phyloP scores from a whole-genome alignment of 2,888 invertebrate species.

The Philhelius pedissequus region DNA sequence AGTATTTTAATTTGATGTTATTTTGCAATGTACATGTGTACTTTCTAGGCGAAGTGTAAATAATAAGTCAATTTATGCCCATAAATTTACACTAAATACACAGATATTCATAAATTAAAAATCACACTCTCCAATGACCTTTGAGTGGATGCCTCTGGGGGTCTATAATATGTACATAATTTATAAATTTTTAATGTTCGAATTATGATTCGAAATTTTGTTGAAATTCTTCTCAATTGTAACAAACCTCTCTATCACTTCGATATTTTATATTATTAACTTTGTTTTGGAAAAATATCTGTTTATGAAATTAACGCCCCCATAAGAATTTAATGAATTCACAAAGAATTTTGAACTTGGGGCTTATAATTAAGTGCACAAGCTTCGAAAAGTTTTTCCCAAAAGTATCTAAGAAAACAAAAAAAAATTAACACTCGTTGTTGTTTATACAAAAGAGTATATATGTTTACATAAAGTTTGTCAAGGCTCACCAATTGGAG shows the following conservation, averaged over 20 bases:
- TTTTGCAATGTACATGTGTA: too few relatives aligned
- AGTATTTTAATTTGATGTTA: too few relatives aligned
- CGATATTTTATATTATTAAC: not conserved
- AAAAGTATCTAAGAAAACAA: too few relatives aligned
- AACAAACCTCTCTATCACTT: not conserved
- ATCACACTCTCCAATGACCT: not conserved
- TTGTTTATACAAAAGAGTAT: not conserved
- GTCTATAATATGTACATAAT: not conserved
- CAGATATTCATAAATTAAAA: not conserved
- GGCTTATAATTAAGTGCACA: slow-evolving; percentile 19
- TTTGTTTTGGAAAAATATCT: not conserved
- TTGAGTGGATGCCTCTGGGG: not conserved
- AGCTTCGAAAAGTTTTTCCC: not conserved
- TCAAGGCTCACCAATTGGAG: not conserved
- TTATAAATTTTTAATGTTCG: not conserved
- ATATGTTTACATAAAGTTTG: slow-evolving; percentile 8
- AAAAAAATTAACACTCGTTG: not conserved
- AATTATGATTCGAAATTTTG: not conserved
- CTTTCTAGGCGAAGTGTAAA: not conserved
- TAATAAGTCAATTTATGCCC: not conserved
- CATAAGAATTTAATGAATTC: slow-evolving; percentile 13
- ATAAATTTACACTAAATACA: not conserved
- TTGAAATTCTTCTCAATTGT: not conserved
- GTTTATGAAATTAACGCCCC: slow-evolving; percentile 24
- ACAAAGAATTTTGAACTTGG: not conserved